These are phyloP conservation scores for Coenobita brevimanus DNA, from an alignment of 1,140 invertebrate genomes.

Conservation along the genomic window DNA sequence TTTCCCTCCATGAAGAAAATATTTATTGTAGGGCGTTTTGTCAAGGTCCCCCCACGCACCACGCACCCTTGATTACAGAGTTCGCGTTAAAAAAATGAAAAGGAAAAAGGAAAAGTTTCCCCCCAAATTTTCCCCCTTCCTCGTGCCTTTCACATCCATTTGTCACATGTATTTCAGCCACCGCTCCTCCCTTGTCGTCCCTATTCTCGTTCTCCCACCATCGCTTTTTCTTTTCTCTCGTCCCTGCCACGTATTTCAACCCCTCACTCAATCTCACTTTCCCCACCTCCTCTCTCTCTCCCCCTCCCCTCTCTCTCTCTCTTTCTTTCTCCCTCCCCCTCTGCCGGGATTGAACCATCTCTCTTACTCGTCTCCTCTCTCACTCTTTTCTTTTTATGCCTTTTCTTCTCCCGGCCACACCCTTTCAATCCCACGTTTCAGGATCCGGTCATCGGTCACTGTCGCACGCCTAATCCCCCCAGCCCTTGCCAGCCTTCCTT, in stretches of 20 bases:
- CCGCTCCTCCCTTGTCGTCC: too few relatives aligned
- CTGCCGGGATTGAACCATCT: conserved; percentile 1
- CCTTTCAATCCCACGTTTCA: conserved; percentile 30
- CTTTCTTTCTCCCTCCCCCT: conserved; percentile 37
- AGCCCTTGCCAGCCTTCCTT: too few relatives aligned
- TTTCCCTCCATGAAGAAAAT: too few relatives aligned
- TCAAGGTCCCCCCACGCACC: too few relatives aligned
- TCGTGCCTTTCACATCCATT: too few relatives aligned
- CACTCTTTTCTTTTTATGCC: neutral
- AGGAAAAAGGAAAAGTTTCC: too few relatives aligned
- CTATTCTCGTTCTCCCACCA: neutral
- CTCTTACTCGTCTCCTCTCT: conserved; percentile 7
- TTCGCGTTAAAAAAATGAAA: too few relatives aligned
- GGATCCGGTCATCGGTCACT: conserved; percentile 24
- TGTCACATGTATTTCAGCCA: too few relatives aligned
- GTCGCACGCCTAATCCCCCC: neutral
- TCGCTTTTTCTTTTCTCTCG: neutral
- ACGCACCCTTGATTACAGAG: too few relatives aligned
- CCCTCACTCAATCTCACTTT: neutral
- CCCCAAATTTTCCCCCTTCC: too few relatives aligned
- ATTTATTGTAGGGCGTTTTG: too few relatives aligned
- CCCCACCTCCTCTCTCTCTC: neutral
- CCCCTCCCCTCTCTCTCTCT: neutral
- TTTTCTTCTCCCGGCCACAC: conserved; percentile 23
- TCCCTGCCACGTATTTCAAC: neutral